Conservation (phyloP, 2,113 vertebrate species). For the Amphilophus citrinellus region DNA sequence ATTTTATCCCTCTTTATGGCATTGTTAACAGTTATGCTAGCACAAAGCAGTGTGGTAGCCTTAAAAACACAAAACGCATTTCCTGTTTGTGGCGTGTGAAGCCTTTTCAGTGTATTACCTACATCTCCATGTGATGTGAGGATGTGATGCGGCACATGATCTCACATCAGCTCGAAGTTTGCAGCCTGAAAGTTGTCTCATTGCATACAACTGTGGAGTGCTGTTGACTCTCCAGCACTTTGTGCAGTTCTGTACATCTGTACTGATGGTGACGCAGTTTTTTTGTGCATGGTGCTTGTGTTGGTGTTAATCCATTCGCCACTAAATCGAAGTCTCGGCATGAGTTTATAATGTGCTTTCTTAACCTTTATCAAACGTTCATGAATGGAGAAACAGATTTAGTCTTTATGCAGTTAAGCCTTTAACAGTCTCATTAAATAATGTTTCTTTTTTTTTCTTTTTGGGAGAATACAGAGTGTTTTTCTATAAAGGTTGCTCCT, state of each 20-base stretch:
- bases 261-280: conserved; percentile 71
- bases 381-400: conserved; percentile 53
- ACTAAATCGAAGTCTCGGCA: conserved; percentile 77
- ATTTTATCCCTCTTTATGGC: neutral
- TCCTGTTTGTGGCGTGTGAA: conserved; percentile 74
- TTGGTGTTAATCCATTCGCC: conserved; percentile 81
- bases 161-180: conserved; percentile 90
- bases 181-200: conserved; percentile 84
- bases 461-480: neutral
- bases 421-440: neutral
- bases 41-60: neutral
- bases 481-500: conserved; percentile 8
- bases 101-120: conserved; percentile 51
- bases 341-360: conserved; percentile 75
- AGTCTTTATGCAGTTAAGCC: neutral
- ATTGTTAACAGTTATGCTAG: neutral
- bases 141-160: conserved; percentile 85
- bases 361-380: conserved; percentile 23
- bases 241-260: conserved; percentile 77
- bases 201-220: conserved; percentile 84
- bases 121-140: conserved; percentile 85
- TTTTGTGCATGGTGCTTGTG: conserved; percentile 88
- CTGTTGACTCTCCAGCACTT: conserved; percentile 84
- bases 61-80: conserved; percentile 75
- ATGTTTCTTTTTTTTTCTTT: neutral